Base-by-base conservation (phyloP, 2,113 vertebrate species). In the Vulpes ferrilata region DNA sequence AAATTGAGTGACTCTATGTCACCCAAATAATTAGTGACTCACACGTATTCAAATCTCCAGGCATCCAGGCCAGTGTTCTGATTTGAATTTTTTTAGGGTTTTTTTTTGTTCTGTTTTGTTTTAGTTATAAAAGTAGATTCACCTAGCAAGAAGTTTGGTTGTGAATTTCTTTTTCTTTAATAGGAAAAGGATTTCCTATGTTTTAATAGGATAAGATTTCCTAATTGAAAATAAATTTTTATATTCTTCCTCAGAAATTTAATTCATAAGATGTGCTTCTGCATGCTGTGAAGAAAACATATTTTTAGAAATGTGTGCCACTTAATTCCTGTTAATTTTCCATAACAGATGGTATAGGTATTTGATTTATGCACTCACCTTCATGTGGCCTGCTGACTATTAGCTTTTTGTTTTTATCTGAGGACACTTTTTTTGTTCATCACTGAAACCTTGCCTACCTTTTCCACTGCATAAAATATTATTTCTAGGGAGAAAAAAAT, bases 341-440 rank as follows among this genome's bases (percentile, higher is more conserved):
- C 98, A 64, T 98, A 99, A 98, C 98, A 99, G 98, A 98, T 98
- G 98, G 98, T 93, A 97, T 91, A 97, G 95, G 97, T 98, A 98
- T 98, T 98, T 99, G 98, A 98, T 98, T 98, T 99, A 98, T 98
- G 98, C 82, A 97, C 96, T 98, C 97, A 98, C 98, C 98, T 99
- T 98, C 97, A 97, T 11, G n/a, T 98, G 97, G 98, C 94, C 97
- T 98, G 98, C 98, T 98, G 98, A 98, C 97, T 98, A 98, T 98
- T 98, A 98, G 97, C 7, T 92, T 98, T 98, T 96, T 93, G 76
- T 97, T 95, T 97, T 60, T 67, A 97, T 96, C 65, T 91, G 94
- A 98, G 2, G 0, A 98, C 96, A 97, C 83, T 95, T 95, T 98
- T 98, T 98, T 97, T 98, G 74, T 98, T 98, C 94, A 97, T 97